These are phyloP conservation scores for Pachliopta kotzebuea DNA, from an alignment of 2,888 invertebrate species.

Conservation along the genomic window DNA sequence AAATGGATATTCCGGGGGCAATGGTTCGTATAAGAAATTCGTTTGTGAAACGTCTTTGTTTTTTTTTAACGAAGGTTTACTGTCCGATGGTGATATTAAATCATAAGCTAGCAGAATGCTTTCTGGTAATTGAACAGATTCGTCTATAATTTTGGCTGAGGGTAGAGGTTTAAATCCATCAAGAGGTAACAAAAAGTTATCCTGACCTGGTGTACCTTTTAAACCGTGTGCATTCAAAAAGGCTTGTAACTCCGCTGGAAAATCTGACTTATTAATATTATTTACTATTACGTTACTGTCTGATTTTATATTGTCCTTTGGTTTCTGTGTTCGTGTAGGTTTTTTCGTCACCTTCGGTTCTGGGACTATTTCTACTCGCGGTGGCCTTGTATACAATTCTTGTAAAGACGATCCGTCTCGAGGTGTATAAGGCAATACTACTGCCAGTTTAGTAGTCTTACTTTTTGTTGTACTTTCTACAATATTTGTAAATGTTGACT, in stretches of 20 bases:
- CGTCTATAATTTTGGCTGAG: conserved; percentile 61
- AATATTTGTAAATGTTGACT: conserved; percentile 37
- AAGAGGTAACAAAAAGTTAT: conserved; percentile 65
- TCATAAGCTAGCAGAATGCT: conserved; percentile 69
- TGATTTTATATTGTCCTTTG: conserved; percentile 40
- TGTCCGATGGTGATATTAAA: conserved; percentile 54
- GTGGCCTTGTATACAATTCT: conserved; percentile 84
- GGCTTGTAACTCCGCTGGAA: conserved; percentile 63
- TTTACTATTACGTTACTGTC: conserved; percentile 45
- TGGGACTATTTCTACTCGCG: conserved; percentile 80
- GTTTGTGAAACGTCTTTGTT: conserved; percentile 44
- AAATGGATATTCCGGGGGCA: conserved; percentile 60
- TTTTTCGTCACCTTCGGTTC: conserved; percentile 54
- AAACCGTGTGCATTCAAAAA: conserved; percentile 68
- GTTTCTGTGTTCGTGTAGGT: conserved; percentile 41
- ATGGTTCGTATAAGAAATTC: conserved; percentile 64
- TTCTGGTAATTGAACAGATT: conserved; percentile 66
- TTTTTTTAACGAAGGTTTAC: conserved; percentile 40
- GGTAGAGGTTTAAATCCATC: conserved; percentile 74
- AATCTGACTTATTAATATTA: conserved; percentile 48
- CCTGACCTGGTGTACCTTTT: conserved; percentile 59
- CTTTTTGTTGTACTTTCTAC: conserved; percentile 55
- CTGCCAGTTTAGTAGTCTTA: conserved; percentile 75
- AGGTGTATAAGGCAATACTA: conserved; percentile 84
- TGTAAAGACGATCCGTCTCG: conserved; percentile 79